Conservation (phyloP, 2,113 vertebrate genomes). For the Lepus europaeus region DNA sequence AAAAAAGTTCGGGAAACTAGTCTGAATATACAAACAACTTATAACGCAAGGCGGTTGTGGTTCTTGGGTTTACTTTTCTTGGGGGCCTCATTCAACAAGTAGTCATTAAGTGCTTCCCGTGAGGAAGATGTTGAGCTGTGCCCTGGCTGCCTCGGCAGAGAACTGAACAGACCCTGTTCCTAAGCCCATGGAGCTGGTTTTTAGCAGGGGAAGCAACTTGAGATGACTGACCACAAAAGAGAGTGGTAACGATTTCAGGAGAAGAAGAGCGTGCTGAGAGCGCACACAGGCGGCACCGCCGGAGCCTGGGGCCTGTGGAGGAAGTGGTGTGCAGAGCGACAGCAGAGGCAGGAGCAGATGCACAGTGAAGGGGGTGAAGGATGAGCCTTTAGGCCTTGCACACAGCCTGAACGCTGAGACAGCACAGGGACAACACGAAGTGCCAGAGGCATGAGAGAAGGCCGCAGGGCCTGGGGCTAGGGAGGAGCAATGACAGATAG, state of each 20-base stretch:
- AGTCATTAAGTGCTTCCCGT: background rate
- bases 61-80: conserved; percentile 17
- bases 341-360: background rate
- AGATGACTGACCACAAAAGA: background rate
- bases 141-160: background rate
- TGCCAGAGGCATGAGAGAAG: background rate
- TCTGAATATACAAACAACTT: background rate
- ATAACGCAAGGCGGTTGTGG: background rate
- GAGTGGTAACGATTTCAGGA: background rate
- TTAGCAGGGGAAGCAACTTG: background rate
- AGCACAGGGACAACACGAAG: background rate
- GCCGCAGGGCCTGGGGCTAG: background rate
- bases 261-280: background rate
- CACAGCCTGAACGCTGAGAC: background rate
- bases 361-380: background rate
- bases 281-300: background rate
- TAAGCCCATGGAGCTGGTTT: background rate
- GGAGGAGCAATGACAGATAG: background rate
- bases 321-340: too few species aligned
- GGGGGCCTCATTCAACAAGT: background rate
- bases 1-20: background rate
- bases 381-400: background rate
- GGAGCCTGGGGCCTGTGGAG: background rate
- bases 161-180: background rate
- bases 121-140: background rate